A percentile compares a stretch with the other conserved stretches of the same genome.
Conservation (phyloP, 2,797 vertebrate genomes). For the Enteromius fasciolatus region DNA sequence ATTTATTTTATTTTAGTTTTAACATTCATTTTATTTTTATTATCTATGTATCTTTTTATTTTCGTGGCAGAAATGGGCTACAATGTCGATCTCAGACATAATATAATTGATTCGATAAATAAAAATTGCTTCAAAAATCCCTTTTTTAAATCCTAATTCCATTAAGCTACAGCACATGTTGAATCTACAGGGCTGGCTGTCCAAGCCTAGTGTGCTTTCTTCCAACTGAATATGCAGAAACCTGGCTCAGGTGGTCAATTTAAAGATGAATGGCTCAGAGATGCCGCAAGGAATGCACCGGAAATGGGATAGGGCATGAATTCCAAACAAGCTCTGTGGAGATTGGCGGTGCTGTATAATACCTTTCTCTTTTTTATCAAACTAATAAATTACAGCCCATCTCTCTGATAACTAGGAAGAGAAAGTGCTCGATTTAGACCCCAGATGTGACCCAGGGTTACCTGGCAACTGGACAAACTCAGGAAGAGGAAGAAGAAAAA, state of each 20-base stretch:
- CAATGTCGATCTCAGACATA: neutral
- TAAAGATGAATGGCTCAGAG: constrained; percentile 64
- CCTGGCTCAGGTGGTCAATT: constrained; percentile 65
- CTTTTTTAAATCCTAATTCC: constrained; percentile 13
- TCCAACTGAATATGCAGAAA: constrained; percentile 62
- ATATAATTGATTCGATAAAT: neutral
- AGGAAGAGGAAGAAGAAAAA: constrained; percentile 53
- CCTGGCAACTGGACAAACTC: constrained; percentile 87
- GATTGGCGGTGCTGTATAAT: constrained; percentile 59
- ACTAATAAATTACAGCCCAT: constrained; percentile 87
- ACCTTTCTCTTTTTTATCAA: constrained; percentile 72
- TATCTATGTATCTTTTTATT: neutral
- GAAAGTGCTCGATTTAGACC: constrained; percentile 77
- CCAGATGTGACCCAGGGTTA: constrained; percentile 88
- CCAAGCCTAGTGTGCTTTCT: constrained; percentile 50
- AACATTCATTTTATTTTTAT: neutral
- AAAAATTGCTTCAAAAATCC: constrained; percentile 15
- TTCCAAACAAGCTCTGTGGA: constrained; percentile 60
- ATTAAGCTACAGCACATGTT: constrained; percentile 33
- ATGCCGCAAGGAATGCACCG: constrained; percentile 61
- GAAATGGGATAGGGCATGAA: constrained; percentile 63
- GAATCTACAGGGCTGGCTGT: constrained; percentile 41
- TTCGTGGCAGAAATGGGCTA: neutral
- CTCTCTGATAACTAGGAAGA: constrained; percentile 79
- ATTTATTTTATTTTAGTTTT: no score